Evolutionary conservation across 1,140 invertebrate genomes (phyloP), one percentile per base, ranked within the genome.

Genomic region (Mycetomoellerius zeteki): DNA sequence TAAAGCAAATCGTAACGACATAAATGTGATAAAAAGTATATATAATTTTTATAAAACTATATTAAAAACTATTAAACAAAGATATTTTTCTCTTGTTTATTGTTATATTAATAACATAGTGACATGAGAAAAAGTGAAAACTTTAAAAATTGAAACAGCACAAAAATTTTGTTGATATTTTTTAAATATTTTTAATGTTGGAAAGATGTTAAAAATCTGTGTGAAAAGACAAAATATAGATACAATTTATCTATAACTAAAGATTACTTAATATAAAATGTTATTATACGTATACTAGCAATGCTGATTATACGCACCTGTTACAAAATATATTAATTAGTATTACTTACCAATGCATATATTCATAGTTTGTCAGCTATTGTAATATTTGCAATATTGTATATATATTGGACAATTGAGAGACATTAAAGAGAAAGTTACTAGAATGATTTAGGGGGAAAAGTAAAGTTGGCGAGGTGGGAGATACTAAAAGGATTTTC

Each of bases 401-500:
- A 52, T n/a, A 47, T 3, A 0, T 43, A 43, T 56, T 24, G 47
- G 7, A 81, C 47, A 72, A 56, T 43, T 54, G 65, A 37, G 33
- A 56, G 33, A 81, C 37, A 72, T 71, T 52, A 52, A 80, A 80
- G 76, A 30, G 60, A n/a, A 72, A 71, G 21, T 81, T 72, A 21
- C 33, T 27, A 3, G 19, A 43, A 62, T 56, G 50, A 72, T 43
- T 58, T 71, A 81, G 21, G 24, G 37, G 12, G 56, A 47, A 43
- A 62, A 81, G 30, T 43, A 43, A 30, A 24, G 30, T 37, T 24
- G 43, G 60, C 14, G 47, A 69, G 43, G 14, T 27, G 14, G 47
- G 12, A 27, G 78, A 72, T 81, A 43, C 21, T 72, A 54, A 81
- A 72, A 56, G 65, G 65, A 81, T 81, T 72, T 56, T 54, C 78